These are phyloP conservation scores for Zophobas morio DNA, from an alignment of 1,140 invertebrate species.

Conservation along the genomic window DNA sequence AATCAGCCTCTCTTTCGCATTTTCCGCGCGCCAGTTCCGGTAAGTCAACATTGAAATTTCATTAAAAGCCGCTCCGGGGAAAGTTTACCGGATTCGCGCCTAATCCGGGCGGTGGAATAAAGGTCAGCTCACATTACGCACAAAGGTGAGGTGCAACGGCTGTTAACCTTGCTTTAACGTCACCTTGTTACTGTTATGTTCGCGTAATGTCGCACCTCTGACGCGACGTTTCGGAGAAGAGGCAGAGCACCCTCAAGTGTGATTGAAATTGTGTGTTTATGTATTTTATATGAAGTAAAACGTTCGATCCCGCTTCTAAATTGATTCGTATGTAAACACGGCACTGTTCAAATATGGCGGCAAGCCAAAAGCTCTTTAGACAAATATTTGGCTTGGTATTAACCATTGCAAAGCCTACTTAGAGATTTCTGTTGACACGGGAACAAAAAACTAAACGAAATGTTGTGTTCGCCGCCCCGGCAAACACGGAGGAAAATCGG, in stretches of 20 bases:
- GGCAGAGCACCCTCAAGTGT: conserved; percentile 11
- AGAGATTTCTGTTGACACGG: conserved; percentile 43
- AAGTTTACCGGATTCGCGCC: conserved; percentile 16
- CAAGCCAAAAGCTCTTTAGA: conserved; percentile 35
- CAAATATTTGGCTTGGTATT: conserved; percentile 43
- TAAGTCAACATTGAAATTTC: conserved; percentile 16
- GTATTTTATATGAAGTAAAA: conserved; percentile 40
- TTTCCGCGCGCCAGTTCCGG: background rate
- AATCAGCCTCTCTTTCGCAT: too few relatives aligned
- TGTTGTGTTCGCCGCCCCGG: conserved; percentile 4
- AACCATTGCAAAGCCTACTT: conserved; percentile 46
- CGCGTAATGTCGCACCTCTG: conserved; percentile 15
- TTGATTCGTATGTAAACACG: conserved; percentile 41
- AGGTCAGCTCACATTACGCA: conserved; percentile 35
- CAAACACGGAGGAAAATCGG: too few relatives aligned
- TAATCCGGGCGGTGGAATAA: conserved; percentile 14
- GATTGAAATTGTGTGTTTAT: conserved; percentile 39
- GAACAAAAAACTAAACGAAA: conserved; percentile 41
- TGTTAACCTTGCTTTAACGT: conserved; percentile 37
- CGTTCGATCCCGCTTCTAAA: conserved; percentile 37
- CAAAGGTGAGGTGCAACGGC: conserved; percentile 35
- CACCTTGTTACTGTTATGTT: conserved; percentile 38
- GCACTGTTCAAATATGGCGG: conserved; percentile 43
- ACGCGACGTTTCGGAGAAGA: background rate
- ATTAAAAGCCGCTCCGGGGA: background rate